Evolutionary conservation across 2,888 invertebrate species (phyloP), one percentile per base, ranked within the genome.

Genomic region (Microplitis manilae): DNA sequence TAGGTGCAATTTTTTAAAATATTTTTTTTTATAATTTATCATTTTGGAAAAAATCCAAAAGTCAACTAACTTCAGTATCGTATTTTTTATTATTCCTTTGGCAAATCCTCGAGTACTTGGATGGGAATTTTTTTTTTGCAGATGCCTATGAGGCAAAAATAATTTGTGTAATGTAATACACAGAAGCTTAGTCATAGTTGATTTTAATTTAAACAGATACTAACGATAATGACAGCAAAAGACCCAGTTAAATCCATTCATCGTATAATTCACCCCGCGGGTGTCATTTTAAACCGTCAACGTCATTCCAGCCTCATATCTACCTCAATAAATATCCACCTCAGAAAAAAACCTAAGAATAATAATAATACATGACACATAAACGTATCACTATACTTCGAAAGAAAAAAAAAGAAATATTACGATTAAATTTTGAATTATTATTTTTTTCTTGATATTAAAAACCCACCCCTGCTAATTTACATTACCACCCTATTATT

Each of bases 171-270:
- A 7, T n/a, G 59, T 60, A 17, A 13, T 38, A 39, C 30, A 67
- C 41, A 60, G 1, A 68, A 38, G 15, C 38, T 38, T 62, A 15
- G 72, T 72, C 72, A 72, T 40, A 62, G 62, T 40, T 17, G 72
- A 72, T 72, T 62, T 72, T 61, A 40, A 13, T 30, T 30, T 71
- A 59, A 71, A 17, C 38, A 50, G 38, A 59, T 6, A 39, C 62
- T 79, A 76, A 77, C 50, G 73, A 72, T 76, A 79, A 78, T 69
- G 69, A 79, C 69, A 77, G 69, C 69, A 67, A 61, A 39, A 79
- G 41, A 68, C 38, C 67, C 68, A 75, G 77, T 39, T 71, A 72
- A 73, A 77, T 75, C 70, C 67, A 9, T 68, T 70, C 15, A 20
- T 76, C 71, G 77, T 75, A 69, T 30, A 30, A 81, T 77, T 79